Evolutionary conservation across 2,113 vertebrate species (phyloP).

Genomic region (Circaetus cinerascens): DNA sequence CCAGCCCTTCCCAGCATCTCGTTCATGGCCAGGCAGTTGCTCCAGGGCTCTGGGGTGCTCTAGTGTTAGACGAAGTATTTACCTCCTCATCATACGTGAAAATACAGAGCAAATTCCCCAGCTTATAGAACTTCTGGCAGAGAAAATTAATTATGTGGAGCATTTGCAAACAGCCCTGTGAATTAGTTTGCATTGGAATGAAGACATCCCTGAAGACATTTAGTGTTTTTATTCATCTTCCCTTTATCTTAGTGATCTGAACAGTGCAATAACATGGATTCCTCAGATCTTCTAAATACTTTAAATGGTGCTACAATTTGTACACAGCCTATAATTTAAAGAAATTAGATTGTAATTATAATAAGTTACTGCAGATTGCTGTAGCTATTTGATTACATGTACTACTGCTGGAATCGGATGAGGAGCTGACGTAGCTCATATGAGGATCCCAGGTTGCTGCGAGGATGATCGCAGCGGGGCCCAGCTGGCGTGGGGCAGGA

Average conservation of each 20-base stretch:
- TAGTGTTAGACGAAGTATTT: background rate
- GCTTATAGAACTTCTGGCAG: background rate
- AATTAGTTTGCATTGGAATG: background rate
- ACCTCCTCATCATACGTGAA: fast-evolving
- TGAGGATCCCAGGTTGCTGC: background rate
- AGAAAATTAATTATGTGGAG: background rate
- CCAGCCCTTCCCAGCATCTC: background rate
- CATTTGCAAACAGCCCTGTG: background rate
- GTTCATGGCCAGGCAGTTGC: fast-evolving
- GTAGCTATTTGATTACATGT: background rate
- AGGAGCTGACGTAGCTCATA: background rate
- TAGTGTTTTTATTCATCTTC: background rate
- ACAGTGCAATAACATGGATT: background rate
- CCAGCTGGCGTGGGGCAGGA: background rate
- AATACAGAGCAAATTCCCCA: background rate
- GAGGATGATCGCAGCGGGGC: fast-evolving
- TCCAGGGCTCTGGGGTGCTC: background rate
- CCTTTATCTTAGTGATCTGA: conserved; percentile 29
- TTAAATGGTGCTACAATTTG: background rate
- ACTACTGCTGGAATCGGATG: background rate
- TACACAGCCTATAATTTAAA: background rate
- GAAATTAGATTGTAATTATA: conserved; percentile 12
- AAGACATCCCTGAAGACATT: conserved; percentile 20
- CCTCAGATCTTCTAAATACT: conserved; percentile 37
- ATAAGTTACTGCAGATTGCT: background rate